A percentile compares a stretch with the other conserved stretches of the same genome.
Conservation (phyloP, 2,113 vertebrate genomes). For the Salvator merianae region DNA sequence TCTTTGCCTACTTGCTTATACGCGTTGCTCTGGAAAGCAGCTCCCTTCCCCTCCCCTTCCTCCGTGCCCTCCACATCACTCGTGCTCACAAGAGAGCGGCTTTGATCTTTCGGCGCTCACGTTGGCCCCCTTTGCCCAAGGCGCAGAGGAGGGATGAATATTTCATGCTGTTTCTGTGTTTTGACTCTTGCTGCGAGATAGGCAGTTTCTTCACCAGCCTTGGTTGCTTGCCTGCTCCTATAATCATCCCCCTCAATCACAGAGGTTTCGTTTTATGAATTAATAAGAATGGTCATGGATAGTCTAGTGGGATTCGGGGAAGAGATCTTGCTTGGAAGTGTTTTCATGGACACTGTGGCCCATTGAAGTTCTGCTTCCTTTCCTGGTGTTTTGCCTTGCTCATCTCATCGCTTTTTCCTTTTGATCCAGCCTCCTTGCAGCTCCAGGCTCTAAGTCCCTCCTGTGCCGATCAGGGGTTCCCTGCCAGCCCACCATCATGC, state of each 20-base stretch:
- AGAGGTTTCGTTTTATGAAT: conserved; percentile 78
- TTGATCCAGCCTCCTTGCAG: conserved; percentile 16
- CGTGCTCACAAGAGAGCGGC: too few relatives aligned
- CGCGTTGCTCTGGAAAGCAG: background rate
- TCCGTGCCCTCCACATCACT: background rate
- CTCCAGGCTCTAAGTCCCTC: conserved; percentile 74
- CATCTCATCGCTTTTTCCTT: conserved; percentile 13
- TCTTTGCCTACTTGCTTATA: background rate
- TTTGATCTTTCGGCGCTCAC: background rate
- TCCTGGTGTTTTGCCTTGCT: conserved; percentile 34
- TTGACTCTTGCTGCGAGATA: conserved; percentile 42
- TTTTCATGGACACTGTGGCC: conserved; percentile 82
- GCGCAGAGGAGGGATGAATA: conserved; percentile 68
- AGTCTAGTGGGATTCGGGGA: conserved; percentile 63
- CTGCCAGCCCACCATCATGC: conserved; percentile 76
- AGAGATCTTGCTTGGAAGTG: conserved; percentile 63
- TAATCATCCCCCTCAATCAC: conserved; percentile 77
- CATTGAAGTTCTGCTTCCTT: conserved; percentile 60
- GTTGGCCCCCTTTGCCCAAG: background rate
- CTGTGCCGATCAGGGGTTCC: conserved; percentile 76
- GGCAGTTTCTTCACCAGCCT: conserved; percentile 77
- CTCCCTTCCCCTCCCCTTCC: too few relatives aligned
- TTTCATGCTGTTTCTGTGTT: conserved; percentile 69
- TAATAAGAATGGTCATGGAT: conserved; percentile 79
- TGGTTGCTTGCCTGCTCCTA: conserved; percentile 75